Evolutionary conservation across 1,140 invertebrate species (phyloP).

Genomic region (Coelopa frigida): DNA sequence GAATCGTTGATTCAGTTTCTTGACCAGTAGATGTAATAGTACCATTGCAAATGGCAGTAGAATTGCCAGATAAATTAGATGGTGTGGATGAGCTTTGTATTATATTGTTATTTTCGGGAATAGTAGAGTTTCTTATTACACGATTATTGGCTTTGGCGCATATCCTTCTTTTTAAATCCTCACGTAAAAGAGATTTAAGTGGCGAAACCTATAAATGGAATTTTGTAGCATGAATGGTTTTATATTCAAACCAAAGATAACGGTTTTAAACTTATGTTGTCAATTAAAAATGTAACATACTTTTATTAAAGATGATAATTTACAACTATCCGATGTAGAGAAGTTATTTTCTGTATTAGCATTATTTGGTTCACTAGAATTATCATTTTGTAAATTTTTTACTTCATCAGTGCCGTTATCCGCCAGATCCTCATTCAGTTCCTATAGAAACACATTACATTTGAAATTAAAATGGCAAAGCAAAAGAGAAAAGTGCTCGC

Average conservation of each 20-base stretch:
- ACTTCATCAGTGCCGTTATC: constrained; percentile 17
- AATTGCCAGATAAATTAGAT: constrained; percentile 24
- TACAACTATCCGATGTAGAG: constrained; percentile 33
- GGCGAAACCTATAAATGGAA: constrained; percentile 63
- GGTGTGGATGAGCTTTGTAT: constrained; percentile 14
- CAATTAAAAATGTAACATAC: too few species aligned
- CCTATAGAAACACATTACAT: constrained; percentile 16
- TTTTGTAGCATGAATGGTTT: not conserved
- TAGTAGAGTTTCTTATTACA: constrained; percentile 41
- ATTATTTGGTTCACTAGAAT: constrained; percentile 13
- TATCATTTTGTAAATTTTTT: too few species aligned
- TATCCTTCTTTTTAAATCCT: constrained; percentile 70
- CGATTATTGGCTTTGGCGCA: constrained; percentile 53
- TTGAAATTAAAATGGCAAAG: not conserved
- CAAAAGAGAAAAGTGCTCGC: constrained; percentile 37
- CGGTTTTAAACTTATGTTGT: too few species aligned
- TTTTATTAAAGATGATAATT: constrained; percentile 44
- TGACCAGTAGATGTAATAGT: constrained; percentile 58
- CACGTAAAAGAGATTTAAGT: constrained; percentile 70
- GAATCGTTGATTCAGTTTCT: constrained; percentile 44
- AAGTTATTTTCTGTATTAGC: constrained; percentile 21
- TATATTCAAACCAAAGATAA: not conserved
- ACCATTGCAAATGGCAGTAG: constrained; percentile 52
- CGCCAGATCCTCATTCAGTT: constrained; percentile 23
- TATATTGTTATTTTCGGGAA: constrained; percentile 36